These are phyloP conservation scores for Cyclophora punctaria DNA, from an alignment of 2,888 invertebrate species.

Conservation along the genomic window DNA sequence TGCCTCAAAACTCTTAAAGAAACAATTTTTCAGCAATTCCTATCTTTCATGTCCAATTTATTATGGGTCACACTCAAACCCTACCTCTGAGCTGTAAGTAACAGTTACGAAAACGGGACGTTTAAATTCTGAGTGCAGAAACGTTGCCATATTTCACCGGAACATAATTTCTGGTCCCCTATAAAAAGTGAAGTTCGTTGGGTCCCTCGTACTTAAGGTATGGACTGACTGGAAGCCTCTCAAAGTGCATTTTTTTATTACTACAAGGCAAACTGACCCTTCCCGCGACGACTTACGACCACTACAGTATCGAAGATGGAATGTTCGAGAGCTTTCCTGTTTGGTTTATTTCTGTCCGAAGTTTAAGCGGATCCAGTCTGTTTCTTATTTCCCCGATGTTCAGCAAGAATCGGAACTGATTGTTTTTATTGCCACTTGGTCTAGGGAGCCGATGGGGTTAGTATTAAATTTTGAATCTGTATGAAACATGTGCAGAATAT, in stretches of 20 bases:
- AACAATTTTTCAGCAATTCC: constrained; percentile 52
- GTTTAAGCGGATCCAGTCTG: constrained; percentile 35
- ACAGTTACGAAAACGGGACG: constrained; percentile 59
- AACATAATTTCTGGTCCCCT: constrained; percentile 63
- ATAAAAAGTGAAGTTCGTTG: constrained; percentile 59
- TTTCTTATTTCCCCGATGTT: constrained; percentile 59
- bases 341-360: constrained; percentile 1
- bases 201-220: constrained; percentile 15
- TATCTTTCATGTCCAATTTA: constrained; percentile 61
- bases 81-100: constrained; percentile 52
- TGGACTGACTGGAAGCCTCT: constrained; percentile 13
- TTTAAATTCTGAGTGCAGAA: constrained; percentile 65
- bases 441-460: constrained; percentile 26
- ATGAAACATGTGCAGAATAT: constrained; percentile 50
- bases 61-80: constrained; percentile 61
- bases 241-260: constrained; percentile 25
- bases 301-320: no score
- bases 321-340: not conserved
- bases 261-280: not conserved
- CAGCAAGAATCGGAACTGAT: constrained; percentile 50
- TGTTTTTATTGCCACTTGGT: constrained; percentile 58
- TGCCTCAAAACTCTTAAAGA: constrained; percentile 25
- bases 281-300: not conserved
- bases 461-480: constrained; percentile 53
- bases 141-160: constrained; percentile 63